phyloP scores from a whole-genome alignment of 2,113 vertebrate species.

The Ardeotis arabs region DNA sequence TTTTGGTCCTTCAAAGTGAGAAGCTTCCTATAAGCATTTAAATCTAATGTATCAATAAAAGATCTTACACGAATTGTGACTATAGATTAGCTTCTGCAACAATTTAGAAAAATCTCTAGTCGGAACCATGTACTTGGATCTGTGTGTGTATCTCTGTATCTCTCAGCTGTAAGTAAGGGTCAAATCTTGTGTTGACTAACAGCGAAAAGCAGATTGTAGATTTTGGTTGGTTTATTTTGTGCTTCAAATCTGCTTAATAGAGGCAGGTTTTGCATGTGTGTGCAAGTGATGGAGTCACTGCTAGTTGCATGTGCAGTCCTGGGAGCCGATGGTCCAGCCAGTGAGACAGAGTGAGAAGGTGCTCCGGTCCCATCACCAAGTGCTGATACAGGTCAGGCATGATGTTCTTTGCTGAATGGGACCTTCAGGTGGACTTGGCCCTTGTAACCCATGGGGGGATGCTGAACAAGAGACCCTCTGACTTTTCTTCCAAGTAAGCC shows the following conservation, averaged over 20 bases:
- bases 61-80: background rate
- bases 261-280: background rate
- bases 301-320: background rate
- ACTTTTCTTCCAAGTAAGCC: background rate
- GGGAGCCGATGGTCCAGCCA: background rate
- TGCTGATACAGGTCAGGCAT: background rate
- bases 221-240: background rate
- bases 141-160: background rate
- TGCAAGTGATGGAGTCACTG: background rate
- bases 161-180: background rate
- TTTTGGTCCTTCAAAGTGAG: background rate
- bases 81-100: background rate
- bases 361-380: background rate
- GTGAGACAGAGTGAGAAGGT: rapidly evolving
- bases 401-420: background rate
- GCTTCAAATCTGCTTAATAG: background rate
- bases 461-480: background rate
- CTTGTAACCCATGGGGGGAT: background rate
- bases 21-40: background rate
- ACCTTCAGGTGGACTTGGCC: background rate
- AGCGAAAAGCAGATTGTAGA: background rate
- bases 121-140: rapidly evolving
- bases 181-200: background rate
- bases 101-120: background rate
- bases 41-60: background rate